Base-by-base conservation (phyloP, 2,797 vertebrate species). In the Nyctibius grandis region DNA sequence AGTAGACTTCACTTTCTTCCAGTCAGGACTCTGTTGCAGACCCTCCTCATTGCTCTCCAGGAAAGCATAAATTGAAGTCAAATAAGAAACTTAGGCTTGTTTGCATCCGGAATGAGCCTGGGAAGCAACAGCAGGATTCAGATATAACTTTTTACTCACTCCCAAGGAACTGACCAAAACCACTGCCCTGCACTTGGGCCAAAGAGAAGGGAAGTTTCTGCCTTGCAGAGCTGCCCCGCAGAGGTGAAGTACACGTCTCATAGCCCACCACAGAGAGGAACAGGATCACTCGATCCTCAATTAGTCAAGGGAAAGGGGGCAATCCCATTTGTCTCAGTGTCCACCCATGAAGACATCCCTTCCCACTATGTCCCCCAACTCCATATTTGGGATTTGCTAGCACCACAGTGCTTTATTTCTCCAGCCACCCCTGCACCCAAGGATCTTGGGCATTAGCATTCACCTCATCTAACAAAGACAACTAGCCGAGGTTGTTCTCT, bases 1-100 rank as follows among this genome's bases (percentile, higher is more conserved):
- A 74, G 48, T 50, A 92, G 63, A 47, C 54, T 83, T 60, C 63
- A n/a, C 70, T 82, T 83, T 85, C 82, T 72, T 83, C n/a, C 28
- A 91, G 36, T n/a, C 34, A 29, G 20, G 11, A 73, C 11, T 74
- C 26, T 36, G 15, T 20, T 70, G 90, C 75, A 86, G 60, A 77
- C 29, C 21, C 73, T 93, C 40, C 50, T 78, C n/a, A n/a, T 89
- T 92, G 82, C 61, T 61, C 68, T 67, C 70, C 69, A 87, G 77
- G 29, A 91, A 88, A 61, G 44, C n/a, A 47, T 38, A 74, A 89
- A 82, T 15, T 95, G 84, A 90, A 42, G 57, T 81, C 38, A 91
- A 64, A 89, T 67, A 61, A 89, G 63, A 92, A 85, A 10, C 21
- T 33, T 64, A 60, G 45, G n/a, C 36, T 80, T 88, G 28, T 64